A percentile compares a stretch with the other conserved stretches of the same genome.
phyloP scores from a whole-genome alignment of 1,140 invertebrate species.

The Panagrolaimus sp. region DNA sequence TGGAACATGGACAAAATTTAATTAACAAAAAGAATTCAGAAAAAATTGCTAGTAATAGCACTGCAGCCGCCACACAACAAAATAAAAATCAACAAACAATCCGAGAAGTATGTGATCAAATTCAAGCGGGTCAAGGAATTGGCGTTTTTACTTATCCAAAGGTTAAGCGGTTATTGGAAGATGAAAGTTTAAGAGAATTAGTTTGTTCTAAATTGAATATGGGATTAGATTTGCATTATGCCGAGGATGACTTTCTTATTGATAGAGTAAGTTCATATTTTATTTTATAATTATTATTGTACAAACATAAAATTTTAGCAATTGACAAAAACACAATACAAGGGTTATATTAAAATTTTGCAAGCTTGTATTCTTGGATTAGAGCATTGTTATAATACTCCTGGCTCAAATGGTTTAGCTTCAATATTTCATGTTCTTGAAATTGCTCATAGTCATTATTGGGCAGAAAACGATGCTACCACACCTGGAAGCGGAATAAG shows the following conservation, averaged over 20 bases:
- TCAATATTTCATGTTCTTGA: conserved; percentile 73
- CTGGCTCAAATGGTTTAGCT: conserved; percentile 90
- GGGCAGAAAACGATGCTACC: conserved; percentile 70
- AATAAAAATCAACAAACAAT: conserved; percentile 66
- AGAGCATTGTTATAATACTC: conserved; percentile 83
- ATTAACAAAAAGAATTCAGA: conserved; percentile 39
- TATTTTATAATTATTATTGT: no score
- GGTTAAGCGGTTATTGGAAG: conserved; percentile 93
- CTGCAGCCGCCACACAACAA: conserved; percentile 57
- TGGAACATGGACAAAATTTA: conserved; percentile 51
- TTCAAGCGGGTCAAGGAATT: conserved; percentile 88
- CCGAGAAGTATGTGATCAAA: conserved; percentile 76
- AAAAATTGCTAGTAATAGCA: conserved; percentile 64
- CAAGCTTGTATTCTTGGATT: conserved; percentile 80
- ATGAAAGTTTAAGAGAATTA: conserved; percentile 93
- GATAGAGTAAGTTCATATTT: conserved; percentile 76
- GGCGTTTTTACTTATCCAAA: conserved; percentile 91
- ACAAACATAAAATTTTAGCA: conserved; percentile 66
- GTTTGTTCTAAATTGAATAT: conserved; percentile 88
- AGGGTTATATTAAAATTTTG: conserved; percentile 87
- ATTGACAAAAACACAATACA: conserved; percentile 80
- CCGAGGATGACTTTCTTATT: conserved; percentile 86
- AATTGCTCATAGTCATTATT: conserved; percentile 96
- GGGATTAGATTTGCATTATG: conserved; percentile 84
- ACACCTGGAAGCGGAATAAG: conserved; percentile 52